Percentiles rank a stretch among this genome's conserved stretches.
These are phyloP conservation scores for Pelecanus crispus DNA, from an alignment of 2,113 vertebrate species.

Conservation along the genomic window DNA sequence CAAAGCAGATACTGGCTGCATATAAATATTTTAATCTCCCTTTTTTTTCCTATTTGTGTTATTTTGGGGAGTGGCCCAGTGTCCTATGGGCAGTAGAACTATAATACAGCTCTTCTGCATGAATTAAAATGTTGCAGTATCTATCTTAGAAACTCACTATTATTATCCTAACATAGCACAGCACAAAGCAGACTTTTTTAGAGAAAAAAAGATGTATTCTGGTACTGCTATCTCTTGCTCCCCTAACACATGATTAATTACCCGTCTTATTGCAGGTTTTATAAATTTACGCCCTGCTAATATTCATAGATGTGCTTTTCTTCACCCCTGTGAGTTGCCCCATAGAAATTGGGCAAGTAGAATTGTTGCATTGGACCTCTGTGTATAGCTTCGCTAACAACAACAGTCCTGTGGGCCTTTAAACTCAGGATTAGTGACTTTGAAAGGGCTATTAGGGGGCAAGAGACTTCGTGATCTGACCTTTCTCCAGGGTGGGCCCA, in stretches of 20 bases:
- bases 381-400: background rate
- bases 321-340: background rate
- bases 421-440: background rate
- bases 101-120: background rate
- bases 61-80: background rate
- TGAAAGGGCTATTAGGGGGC: background rate
- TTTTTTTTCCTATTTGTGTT: background rate
- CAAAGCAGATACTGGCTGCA: background rate
- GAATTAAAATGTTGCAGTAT: background rate
- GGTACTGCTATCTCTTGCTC: background rate
- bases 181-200: background rate
- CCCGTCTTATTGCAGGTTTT: background rate
- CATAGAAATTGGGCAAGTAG: background rate
- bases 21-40: background rate
- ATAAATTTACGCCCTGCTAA: background rate
- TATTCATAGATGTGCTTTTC: background rate
- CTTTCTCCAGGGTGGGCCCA: background rate
- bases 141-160: background rate
- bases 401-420: background rate
- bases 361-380: background rate
- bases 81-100: background rate
- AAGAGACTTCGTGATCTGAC: background rate
- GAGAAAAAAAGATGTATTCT: background rate
- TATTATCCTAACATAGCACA: background rate
- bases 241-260: background rate